Evolutionary conservation across 2,113 vertebrate genomes (phyloP), one percentile per base, ranked within the genome.

Genomic region (Calcarius ornatus): DNA sequence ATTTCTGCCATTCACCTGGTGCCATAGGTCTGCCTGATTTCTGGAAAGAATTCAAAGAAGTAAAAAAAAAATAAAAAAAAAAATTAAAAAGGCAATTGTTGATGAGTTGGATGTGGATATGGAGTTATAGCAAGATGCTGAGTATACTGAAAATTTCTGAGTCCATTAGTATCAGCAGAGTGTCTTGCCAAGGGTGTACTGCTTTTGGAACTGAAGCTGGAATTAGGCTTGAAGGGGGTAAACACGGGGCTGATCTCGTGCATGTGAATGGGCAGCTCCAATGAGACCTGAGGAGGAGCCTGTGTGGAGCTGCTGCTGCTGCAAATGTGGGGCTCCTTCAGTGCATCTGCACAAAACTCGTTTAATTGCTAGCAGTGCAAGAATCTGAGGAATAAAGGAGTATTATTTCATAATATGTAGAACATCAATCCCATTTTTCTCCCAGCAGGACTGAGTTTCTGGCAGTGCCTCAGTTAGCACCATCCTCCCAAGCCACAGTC

Each of bases 171-270:
- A 66, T 82, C 81, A 88, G 57, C 59, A 70, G 66, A 42, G 35
- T 28, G 47, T 59, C 82, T 94, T 47, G 66, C 87, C 79, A 91
- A 50, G 47, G 48, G 17, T 27, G 9, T 73, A 37, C 51, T 91
- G 60, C 78, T 54, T 94, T 72, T 90, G 93, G 83, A 94, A 65
- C n/a, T 31, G 59, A 77, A 75, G 59, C 43, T 92, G 87, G 54
- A 86, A 43, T 83, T 81, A 50, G 81, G 15, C 40, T 84, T 50
- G 70, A 83, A 70, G 51, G 75, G 82, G 64, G 64, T 72, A 90
- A 77, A 90, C n/a, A 48, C 0, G 6, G 27, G 72, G 83, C 37
- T 11, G 53, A 50, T 59, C 37, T 69, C 0, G 0, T 72, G 63
- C 43, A 23, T 28, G 1, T 63, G 59, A 81, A 70, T 10, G 59